phyloP scores from a whole-genome alignment of 2,888 invertebrate genomes.

The Meliscaeva auricollis region DNA sequence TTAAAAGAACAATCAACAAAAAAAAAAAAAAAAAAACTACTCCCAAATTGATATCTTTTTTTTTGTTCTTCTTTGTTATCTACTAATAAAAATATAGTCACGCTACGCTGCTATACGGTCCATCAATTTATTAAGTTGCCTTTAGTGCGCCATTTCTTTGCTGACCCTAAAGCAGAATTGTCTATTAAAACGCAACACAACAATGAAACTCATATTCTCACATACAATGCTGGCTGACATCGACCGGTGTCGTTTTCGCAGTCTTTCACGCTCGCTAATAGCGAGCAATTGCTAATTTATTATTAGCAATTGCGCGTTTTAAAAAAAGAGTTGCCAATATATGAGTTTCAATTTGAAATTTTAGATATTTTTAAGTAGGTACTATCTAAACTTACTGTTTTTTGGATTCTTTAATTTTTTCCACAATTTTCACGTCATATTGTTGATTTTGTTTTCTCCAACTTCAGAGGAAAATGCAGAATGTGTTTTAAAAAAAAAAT shows the following conservation, averaged over 20 bases:
- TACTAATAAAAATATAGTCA: conserved; percentile 21
- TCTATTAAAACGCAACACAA: conserved; percentile 39
- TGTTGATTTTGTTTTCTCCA: no score
- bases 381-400: no score
- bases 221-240: conserved; percentile 13
- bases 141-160: conserved; percentile 14
- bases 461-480: no score
- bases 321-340: background rate
- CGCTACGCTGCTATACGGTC: conserved; percentile 7
- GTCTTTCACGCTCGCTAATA: conserved; percentile 23
- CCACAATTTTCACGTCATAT: no score
- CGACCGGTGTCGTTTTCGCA: conserved; percentile 33
- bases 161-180: conserved; percentile 39
- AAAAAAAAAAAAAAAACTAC: background rate
- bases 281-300: conserved; percentile 44
- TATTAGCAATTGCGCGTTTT: conserved; percentile 36
- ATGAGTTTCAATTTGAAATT: background rate
- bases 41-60: no score
- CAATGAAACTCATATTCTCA: conserved; percentile 17
- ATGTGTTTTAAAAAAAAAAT: no score
- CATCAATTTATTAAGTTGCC: conserved; percentile 13
- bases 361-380: background rate
- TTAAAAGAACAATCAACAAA: no score
- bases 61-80: conserved; percentile 2
- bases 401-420: no score